Conservation (phyloP, 92 coral and sea anemone genomes). For the Virgularia gustaviana region DNA sequence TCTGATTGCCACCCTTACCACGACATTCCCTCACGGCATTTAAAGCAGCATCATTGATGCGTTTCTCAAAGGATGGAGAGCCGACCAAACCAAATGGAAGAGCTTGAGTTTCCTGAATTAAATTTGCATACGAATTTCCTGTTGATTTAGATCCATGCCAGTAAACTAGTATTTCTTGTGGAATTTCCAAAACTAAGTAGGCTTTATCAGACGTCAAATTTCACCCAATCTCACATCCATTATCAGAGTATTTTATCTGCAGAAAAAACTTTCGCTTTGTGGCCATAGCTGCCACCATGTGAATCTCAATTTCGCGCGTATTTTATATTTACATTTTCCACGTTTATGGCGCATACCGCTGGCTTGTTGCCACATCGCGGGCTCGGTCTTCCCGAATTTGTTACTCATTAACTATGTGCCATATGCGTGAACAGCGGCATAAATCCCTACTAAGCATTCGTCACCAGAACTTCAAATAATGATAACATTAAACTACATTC, state of each 20-base stretch:
- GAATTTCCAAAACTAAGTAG: slow-evolving; percentile 8
- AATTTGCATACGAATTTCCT: too few species aligned
- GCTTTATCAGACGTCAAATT: too few species aligned
- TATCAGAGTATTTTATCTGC: not conserved
- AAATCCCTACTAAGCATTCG: not conserved
- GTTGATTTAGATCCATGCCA: slow-evolving; percentile 16
- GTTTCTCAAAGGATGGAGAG: too few species aligned
- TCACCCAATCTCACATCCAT: not conserved
- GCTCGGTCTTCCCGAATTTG: too few species aligned
- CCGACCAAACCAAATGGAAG: too few species aligned
- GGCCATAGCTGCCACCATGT: not conserved
- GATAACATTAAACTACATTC: not conserved
- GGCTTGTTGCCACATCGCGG: too few species aligned
- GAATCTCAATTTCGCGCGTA: not conserved
- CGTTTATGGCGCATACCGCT: not conserved
- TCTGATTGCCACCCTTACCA: too few species aligned
- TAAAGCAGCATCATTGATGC: too few species aligned
- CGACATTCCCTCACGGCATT: too few species aligned
- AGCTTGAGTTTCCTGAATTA: too few species aligned
- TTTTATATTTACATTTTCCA: not conserved
- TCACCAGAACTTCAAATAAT: not conserved
- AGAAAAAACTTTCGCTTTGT: not conserved
- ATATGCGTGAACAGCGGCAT: not conserved
- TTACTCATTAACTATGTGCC: too few species aligned
- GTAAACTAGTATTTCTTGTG: slow-evolving; percentile 1